A percentile compares a stretch with the other conserved stretches of the same genome.
These are phyloP conservation scores for Plecturocebus donacophilus DNA, from an alignment of 2,113 vertebrate genomes.

Conservation along the genomic window DNA sequence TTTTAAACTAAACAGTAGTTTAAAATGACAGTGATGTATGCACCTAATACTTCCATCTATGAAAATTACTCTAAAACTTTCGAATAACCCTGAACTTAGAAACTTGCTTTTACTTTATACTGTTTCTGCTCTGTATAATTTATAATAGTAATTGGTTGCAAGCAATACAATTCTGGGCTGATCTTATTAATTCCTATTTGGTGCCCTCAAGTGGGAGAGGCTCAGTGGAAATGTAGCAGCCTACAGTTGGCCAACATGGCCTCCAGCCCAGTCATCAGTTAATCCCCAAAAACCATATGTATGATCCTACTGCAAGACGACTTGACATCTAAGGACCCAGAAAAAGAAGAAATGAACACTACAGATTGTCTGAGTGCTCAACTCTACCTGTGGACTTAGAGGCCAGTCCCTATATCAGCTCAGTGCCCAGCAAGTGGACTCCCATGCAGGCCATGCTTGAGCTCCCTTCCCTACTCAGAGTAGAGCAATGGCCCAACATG, in stretches of 20 bases:
- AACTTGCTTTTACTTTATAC: slow-evolving; percentile 46
- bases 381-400: neutral
- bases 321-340: neutral
- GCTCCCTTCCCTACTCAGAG: neutral
- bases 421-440: neutral
- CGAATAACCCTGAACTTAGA: slow-evolving; percentile 52
- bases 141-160: neutral
- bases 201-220: neutral
- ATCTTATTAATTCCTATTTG: slow-evolving; percentile 48
- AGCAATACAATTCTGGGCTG: neutral
- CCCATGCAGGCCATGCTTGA: fast-evolving
- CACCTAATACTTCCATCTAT: slow-evolving; percentile 58
- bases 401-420: neutral
- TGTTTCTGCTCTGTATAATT: slow-evolving; percentile 18
- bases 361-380: neutral
- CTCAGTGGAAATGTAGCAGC: neutral
- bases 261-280: neutral
- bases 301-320: neutral
- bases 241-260: neutral
- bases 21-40: slow-evolving; percentile 55
- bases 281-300: neutral
- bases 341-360: neutral
- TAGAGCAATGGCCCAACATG: neutral
- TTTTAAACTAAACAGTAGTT: slow-evolving; percentile 64
- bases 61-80: slow-evolving; percentile 68